A percentile compares a stretch with the other conserved stretches of the same genome.
Evolutionary conservation across 2,888 invertebrate species (phyloP).

Genomic region (Balanococcus diminutus): DNA sequence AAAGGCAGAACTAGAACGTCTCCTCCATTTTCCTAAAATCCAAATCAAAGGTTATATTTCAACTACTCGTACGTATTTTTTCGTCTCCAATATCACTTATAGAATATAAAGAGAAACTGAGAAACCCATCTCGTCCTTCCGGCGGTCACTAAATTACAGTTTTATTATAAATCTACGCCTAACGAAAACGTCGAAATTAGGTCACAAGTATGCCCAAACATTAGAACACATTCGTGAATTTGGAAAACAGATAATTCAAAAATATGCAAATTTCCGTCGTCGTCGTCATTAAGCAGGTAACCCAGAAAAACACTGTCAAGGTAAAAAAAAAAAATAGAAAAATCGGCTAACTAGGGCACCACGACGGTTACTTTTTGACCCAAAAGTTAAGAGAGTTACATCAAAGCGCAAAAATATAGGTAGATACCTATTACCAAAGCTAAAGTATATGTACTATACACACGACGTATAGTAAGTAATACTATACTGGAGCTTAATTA

Average conservation of each 20-base stretch:
- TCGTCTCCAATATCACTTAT: background rate
- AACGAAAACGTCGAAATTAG: background rate
- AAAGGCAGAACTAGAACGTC: slow-evolving; percentile 25
- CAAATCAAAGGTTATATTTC: background rate
- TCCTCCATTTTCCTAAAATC: slow-evolving; percentile 39
- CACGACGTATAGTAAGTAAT: background rate
- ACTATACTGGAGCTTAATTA: background rate
- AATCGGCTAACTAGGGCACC: background rate
- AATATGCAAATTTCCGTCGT: background rate
- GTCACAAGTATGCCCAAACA: background rate
- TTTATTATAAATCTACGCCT: background rate
- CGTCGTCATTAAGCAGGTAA: background rate
- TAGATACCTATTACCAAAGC: background rate
- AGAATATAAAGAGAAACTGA: no score
- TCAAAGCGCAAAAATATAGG: background rate
- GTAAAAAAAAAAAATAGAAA: background rate
- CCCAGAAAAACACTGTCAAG: background rate
- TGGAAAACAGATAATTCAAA: background rate
- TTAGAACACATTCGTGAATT: background rate
- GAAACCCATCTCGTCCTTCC: background rate
- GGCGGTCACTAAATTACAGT: background rate
- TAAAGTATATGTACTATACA: background rate
- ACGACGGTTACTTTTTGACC: background rate
- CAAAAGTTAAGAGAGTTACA: background rate
- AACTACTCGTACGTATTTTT: no score